Conservation (phyloP, 2,888 invertebrate species). For the Elgonia sp. region DNA sequence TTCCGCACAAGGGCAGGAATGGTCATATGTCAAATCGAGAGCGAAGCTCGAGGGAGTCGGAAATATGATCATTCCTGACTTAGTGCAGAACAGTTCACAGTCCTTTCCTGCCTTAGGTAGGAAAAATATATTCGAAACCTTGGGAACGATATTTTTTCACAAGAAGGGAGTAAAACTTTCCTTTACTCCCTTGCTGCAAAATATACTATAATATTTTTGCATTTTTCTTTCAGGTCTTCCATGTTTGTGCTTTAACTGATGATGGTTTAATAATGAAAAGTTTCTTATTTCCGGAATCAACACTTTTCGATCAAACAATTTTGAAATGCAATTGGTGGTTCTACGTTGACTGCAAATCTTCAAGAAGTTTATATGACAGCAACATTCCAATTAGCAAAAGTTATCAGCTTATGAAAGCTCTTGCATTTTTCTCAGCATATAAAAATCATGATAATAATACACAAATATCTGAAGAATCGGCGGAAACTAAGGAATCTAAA, state of each 20-base stretch:
- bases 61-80: no score
- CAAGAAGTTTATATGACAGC: conserved; percentile 93
- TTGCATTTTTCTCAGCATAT: conserved; percentile 95
- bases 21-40: no score
- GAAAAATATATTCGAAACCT: no score
- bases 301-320: conserved; percentile 96
- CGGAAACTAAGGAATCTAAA: conserved; percentile 29
- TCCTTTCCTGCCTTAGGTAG: no score
- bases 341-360: conserved; percentile 95
- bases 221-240: conserved; percentile 91
- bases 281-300: conserved; percentile 96
- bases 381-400: conserved; percentile 97
- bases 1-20: no score
- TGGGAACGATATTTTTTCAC: no score
- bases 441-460: conserved; percentile 89
- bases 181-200: no score
- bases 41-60: no score
- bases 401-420: conserved; percentile 96
- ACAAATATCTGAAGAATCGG: conserved; percentile 72
- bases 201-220: no score
- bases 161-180: no score
- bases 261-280: conserved; percentile 96
- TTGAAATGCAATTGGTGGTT: conserved; percentile 98
- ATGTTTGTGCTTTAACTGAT: conserved; percentile 96
- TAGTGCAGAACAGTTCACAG: no score